Percentiles rank a stretch among this genome's conserved stretches.
Conservation (phyloP, 1,140 invertebrate species). For the Zaprionus camerounensis region DNA sequence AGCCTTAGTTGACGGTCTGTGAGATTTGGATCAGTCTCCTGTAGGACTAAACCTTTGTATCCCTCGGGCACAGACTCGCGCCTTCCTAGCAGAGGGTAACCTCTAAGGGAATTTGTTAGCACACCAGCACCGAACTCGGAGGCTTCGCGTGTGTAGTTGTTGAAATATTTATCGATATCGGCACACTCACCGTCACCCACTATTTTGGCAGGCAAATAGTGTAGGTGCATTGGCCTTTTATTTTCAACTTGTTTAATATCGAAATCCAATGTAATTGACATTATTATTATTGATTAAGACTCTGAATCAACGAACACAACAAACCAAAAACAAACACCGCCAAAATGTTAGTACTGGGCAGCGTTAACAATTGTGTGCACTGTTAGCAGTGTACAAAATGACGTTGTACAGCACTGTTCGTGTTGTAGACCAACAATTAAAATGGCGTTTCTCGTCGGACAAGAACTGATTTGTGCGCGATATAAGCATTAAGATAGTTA, state of each 20-base stretch:
- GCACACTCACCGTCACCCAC: constrained; percentile 87
- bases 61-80: constrained; percentile 86
- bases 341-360: constrained; percentile 42
- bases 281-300: constrained; percentile 63
- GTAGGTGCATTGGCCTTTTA: constrained; percentile 85
- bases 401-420: constrained; percentile 28
- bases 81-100: constrained; percentile 88
- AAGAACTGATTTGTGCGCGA: constrained; percentile 57
- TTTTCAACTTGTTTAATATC: constrained; percentile 84
- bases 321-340: constrained; percentile 44
- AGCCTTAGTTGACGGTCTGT: constrained; percentile 86
- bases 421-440: constrained; percentile 53
- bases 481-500: constrained; percentile 50
- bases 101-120: constrained; percentile 87
- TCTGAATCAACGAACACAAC: constrained; percentile 4
- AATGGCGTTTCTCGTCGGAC: constrained; percentile 64
- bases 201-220: constrained; percentile 91
- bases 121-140: constrained; percentile 64
- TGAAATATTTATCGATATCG: constrained; percentile 89
- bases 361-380: constrained; percentile 9
- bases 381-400: constrained; percentile 16
- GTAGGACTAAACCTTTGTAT: constrained; percentile 87
- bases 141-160: constrained; percentile 86
- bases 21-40: constrained; percentile 86
- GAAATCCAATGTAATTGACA: constrained; percentile 86